phyloP scores from a whole-genome alignment of 2,113 vertebrate species.

The Xenopus laevis region DNA sequence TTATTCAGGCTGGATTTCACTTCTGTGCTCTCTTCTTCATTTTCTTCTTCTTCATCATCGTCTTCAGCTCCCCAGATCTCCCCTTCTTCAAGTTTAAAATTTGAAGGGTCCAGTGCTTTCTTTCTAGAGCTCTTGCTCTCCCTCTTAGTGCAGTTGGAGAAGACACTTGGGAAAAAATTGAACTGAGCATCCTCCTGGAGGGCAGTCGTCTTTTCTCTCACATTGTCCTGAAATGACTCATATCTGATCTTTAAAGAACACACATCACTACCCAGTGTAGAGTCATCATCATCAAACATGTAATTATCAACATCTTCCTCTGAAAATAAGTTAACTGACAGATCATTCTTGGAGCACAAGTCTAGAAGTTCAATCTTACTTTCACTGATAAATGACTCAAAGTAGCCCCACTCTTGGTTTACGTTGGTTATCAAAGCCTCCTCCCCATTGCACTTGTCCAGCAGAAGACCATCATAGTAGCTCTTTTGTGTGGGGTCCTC shows the following conservation, averaged over 20 bases:
- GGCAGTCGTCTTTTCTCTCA: conserved; percentile 91
- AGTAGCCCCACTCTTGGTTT: conserved; percentile 97
- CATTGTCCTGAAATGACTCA: conserved; percentile 96
- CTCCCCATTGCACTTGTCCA: conserved; percentile 95
- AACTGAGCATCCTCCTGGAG: conserved; percentile 97
- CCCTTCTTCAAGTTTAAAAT: conserved; percentile 41
- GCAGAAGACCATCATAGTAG: conserved; percentile 90
- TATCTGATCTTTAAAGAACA: conserved; percentile 97
- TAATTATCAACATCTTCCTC: conserved; percentile 98
- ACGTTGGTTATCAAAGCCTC: conserved; percentile 90
- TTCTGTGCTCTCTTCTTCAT: conserved; percentile 61
- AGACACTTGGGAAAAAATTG: conserved; percentile 94
- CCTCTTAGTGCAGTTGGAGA: conserved; percentile 87
- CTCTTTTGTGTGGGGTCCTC: conserved; percentile 91
- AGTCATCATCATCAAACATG: conserved; percentile 95
- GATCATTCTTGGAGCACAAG: conserved; percentile 96
- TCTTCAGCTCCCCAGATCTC: conserved; percentile 56
- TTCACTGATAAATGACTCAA: conserved; percentile 98
- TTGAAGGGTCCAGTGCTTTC: conserved; percentile 54
- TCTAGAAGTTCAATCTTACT: conserved; percentile 98
- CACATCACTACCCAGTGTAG: conserved; percentile 92
- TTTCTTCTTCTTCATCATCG: conserved; percentile 65
- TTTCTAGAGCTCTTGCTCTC: conserved; percentile 73
- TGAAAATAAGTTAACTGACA: conserved; percentile 96
- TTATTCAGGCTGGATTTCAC: conserved; percentile 78